Base-by-base conservation (phyloP, 37 sponge, comb jelly and placozoan genomes). In the Mnemiopsis leidyi region DNA sequence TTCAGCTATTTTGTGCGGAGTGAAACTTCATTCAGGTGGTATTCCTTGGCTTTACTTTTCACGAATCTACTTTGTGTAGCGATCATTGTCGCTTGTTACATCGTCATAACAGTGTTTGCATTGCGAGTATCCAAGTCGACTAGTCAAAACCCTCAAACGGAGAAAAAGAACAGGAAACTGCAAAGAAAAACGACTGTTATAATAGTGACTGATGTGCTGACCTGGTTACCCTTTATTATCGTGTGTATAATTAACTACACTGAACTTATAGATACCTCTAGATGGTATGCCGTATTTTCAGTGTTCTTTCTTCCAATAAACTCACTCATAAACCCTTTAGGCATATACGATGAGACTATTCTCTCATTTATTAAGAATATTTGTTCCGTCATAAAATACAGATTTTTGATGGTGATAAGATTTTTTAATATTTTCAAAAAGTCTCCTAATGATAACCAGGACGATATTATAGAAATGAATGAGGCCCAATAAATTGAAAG, bases 211-310 rank as follows among this genome's bases (percentile, higher is more conserved):
- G 75, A 71, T 28, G 30, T 71, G 30, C 30, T 71, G 26, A 71
- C 75, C 3, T 71, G 75, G 75, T 5, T 71, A 5, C 75, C 75
- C 20, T 71, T 71, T 24, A 71, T 71, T 18, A 71, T 71, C 7
- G 75, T 71, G 30, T 71, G 75, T 24, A 71, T 71, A 2, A 71
- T 71, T 5, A n/a, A 71, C 75, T 71, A 23, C 23, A 71, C 75
- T 5, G 75, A 71, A 18, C 20, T 29, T 2, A 29, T 28, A 23
- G 75, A 71, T 24, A 29, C 30, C 75, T 71, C 75, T 23, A n/a
- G 20, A 13, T 29, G 5, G 21, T 71, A 71, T 28, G 2, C 30
- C 3, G 26, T 29, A 7, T 71, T 71, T 28, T 71, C 21, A 13
- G 20, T 71, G 2, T 71, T 71, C 75, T 71, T 71, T 24, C 75